Base-by-base conservation (phyloP, 2,797 vertebrate species). In the Gadopsis bispinosus region DNA sequence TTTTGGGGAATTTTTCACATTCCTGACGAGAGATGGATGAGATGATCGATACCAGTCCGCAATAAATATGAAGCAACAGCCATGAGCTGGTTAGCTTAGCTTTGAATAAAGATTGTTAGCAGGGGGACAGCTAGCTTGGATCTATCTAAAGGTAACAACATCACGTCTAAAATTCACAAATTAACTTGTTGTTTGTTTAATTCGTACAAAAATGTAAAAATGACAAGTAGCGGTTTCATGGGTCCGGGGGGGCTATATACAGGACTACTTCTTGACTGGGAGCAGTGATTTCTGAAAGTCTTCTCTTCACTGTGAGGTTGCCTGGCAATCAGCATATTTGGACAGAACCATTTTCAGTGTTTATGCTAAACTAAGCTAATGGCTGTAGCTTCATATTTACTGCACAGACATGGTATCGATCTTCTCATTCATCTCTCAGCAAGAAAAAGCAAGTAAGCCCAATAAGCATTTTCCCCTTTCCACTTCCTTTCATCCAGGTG, bases 351-450 rank as follows among this genome's bases (percentile, higher is more conserved):
- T 51, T 72, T 72, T 41, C 4, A 31, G 35, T 31, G 13, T 61
- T 72, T 61, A 72, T 22, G 4, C 39, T 35, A 63, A 55, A 39
- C 26, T 56, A 65, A 48, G 26, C 51, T 56, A 55, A 33, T 22
- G 1, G 20, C 19, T 45, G 60, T 22, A 22, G 13, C 26, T 61
- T 72, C 22, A 51, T 45, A 43, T 61, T 51, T 5, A 31, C 16
- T 11, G 4, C 7, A 19, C 7, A 39, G 43, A 50, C n/a, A 48
- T 29, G 4, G 4, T 22, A 10, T 51, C 16, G 2, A 16, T 39
- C 8, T 51, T 53, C 5, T 61, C 22, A 62, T 20, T n/a, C 12
- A 0, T 58, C 7, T 12, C 13, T 14, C 4, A 20, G 14, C 26
- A 33, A 63, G 5, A 22, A n/a, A 53, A 26, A 29, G 19, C 8